phyloP scores from a whole-genome alignment of 2,888 invertebrate genomes.

The Leptopilina myrica region DNA sequence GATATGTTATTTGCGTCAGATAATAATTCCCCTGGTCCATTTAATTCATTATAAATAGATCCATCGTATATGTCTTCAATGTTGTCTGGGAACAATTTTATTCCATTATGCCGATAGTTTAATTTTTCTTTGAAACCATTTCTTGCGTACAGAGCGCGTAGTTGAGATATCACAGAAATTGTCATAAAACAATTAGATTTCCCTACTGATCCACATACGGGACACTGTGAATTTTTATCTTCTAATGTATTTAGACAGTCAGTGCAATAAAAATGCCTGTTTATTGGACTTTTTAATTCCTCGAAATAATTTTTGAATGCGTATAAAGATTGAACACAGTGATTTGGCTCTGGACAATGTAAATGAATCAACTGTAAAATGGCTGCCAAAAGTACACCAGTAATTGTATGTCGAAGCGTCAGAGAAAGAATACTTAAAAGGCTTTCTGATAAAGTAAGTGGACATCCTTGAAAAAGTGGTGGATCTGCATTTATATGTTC shows the following conservation, averaged over 20 bases:
- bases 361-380: slow-evolving; percentile 1
- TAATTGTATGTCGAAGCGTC: neutral
- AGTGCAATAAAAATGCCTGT: neutral
- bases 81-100: neutral
- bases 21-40: neutral
- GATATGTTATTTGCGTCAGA: neutral
- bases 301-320: neutral
- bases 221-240: neutral
- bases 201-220: neutral
- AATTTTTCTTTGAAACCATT: neutral
- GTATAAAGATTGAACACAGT: neutral
- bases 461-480: neutral
- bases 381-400: neutral
- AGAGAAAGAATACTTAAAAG: neutral
- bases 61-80: slow-evolving; percentile 4
- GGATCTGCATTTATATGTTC: neutral
- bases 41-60: neutral
- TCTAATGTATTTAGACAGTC: neutral
- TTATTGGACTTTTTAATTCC: neutral
- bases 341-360: neutral
- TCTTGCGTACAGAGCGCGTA: neutral
- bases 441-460: neutral
- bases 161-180: neutral
- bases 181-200: neutral
- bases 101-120: neutral